These are phyloP conservation scores for Zaprionus ghesquierei DNA, from an alignment of 1,140 invertebrate species.

Conservation along the genomic window DNA sequence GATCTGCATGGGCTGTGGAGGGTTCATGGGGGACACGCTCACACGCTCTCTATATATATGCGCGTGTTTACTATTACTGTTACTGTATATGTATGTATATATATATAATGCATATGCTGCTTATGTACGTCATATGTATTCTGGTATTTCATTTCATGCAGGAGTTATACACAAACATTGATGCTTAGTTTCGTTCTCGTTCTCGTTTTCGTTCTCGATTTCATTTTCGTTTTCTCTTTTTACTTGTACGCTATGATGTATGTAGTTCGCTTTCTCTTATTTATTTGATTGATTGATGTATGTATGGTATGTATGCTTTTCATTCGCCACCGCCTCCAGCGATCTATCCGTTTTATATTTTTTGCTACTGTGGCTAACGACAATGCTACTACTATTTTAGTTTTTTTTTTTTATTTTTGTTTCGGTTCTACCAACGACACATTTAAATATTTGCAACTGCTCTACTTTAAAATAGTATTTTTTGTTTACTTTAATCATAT, in stretches of 20 bases:
- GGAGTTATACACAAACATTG: constrained; percentile 70
- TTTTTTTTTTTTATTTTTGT: constrained; percentile 40
- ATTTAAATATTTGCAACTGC: constrained; percentile 79
- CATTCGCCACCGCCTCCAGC: constrained; percentile 9
- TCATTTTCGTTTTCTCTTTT: background rate
- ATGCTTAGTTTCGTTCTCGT: constrained; percentile 41
- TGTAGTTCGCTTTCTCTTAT: constrained; percentile 38
- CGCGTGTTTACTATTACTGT: constrained; percentile 28
- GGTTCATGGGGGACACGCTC: constrained; percentile 4
- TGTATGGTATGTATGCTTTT: constrained; percentile 71
- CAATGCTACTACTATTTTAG: constrained; percentile 72
- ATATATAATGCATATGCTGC: constrained; percentile 46
- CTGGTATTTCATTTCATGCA: constrained; percentile 61
- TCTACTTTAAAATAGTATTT: constrained; percentile 79
- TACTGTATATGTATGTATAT: constrained; percentile 45
- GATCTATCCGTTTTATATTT: constrained; percentile 26
- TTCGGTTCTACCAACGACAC: constrained; percentile 69
- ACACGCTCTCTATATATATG: constrained; percentile 37
- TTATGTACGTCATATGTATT: constrained; percentile 46
- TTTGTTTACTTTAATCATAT: constrained; percentile 53
- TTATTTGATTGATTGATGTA: constrained; percentile 66
- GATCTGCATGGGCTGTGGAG: constrained; percentile 20
- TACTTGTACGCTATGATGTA: constrained; percentile 57
- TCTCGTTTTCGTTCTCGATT: too few species aligned
- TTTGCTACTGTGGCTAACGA: constrained; percentile 71